Base-by-base conservation (phyloP, 64 coral and sea anemone species). In the Montipora efflorescens region DNA sequence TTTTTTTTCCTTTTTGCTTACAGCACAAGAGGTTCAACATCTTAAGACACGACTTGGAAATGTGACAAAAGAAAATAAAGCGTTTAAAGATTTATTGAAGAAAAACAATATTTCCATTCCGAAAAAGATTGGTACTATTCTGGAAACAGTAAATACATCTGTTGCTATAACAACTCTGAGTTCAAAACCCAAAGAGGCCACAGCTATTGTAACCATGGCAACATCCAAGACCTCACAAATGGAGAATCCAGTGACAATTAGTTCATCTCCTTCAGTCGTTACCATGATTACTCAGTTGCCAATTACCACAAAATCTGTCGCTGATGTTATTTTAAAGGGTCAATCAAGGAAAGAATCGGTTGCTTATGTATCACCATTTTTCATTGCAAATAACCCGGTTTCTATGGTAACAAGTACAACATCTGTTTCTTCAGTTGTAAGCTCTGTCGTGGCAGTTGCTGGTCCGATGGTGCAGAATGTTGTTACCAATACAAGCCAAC, bases 21-120 rank as follows among this genome's bases (percentile, higher is more conserved):
- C 83, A 98, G 96, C 77, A 72, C 83, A 89, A 85, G 93, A 98
- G 22, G 72, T 90, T 78, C 22, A 88, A 66, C 79, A 79, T 1
- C 73, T 98, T 8, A 94, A 78, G 75, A 79, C 69, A 47, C 89
- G 81, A 82, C 73, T 95, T 58, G 73, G 87, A 85, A 70, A 78
- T 10, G 85, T 80, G 46, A 79, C 90, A 20, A 91, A 94, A 62
- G 88, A 97, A 66, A 96, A 93, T 55, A 74, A 92, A 52, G 77
- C 83, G 11, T 89, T 98, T 5, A 67, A 43, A 49, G 82, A 92
- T 25, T 80, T 98, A n/a, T 76, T 98, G 11, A 89, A 90, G 46
- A 95, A 89, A 10, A 81, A 88, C 10, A 70, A 82, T 28, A 89
- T 98, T 48, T 76, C 13, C 44, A 84, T 98, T 69, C 93, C 93